A percentile compares a stretch with the other conserved stretches of the same genome.
phyloP scores from a whole-genome alignment of 2,113 vertebrate genomes.

The Chinchilla lanigera region DNA sequence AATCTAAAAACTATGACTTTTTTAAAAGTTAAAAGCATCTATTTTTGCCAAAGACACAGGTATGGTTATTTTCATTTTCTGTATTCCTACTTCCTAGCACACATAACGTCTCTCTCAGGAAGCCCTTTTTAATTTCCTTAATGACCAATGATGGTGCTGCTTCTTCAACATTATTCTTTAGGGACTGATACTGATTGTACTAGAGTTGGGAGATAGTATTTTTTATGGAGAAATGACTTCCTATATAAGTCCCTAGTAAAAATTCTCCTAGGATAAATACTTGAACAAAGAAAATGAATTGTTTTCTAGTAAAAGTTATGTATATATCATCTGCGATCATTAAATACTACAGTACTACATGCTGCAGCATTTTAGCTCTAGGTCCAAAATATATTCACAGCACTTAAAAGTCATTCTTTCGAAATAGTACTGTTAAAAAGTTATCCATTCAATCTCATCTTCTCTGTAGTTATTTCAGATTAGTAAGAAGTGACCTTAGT shows the following conservation, averaged over 20 bases:
- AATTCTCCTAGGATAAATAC: neutral
- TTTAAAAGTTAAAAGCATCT: neutral
- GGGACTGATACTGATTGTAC: neutral
- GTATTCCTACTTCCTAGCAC: neutral
- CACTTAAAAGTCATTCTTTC: conserved; percentile 10
- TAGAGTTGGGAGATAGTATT: neutral
- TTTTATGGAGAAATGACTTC: conserved; percentile 18
- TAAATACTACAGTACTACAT: neutral
- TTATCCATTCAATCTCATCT: neutral
- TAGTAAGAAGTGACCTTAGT: neutral
- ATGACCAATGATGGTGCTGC: neutral
- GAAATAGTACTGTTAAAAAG: neutral
- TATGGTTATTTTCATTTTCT: neutral
- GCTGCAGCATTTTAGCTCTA: neutral
- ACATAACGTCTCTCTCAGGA: neutral
- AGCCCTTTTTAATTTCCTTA: neutral
- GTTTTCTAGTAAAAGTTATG: neutral
- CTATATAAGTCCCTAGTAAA: neutral
- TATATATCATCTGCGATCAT: neutral
- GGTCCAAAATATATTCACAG: neutral
- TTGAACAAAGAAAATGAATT: neutral
- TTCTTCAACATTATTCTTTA: neutral
- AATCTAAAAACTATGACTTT: neutral
- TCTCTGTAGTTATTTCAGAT: neutral
- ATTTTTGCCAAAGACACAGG: neutral